Base-by-base conservation (phyloP, 2,888 invertebrate genomes). In the Ormyrus pomaceus region DNA sequence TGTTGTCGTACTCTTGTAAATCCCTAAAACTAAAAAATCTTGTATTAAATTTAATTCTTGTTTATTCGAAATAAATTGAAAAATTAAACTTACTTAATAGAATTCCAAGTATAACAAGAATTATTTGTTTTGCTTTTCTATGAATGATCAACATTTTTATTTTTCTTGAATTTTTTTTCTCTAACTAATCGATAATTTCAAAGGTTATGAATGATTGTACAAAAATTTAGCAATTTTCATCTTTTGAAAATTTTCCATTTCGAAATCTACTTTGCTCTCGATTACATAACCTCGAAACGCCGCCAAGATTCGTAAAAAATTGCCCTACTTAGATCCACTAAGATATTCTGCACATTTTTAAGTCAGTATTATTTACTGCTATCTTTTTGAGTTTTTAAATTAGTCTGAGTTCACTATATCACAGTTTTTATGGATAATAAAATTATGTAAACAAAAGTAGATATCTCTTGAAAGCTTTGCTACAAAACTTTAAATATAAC, bases 1-100 rank as follows among this genome's bases (percentile, higher is more conserved):
- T 34, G 4, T 89, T 11, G 89, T 89, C 77, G 91, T 87, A 59
- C 87, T 90, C 83, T 91, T 91, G 84, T 92, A 92, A 82, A 92
- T 89, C 58, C 91, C 89, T 80, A 92, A 83, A 80, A 91, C 91
- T 92, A 85, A 8, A 86, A 88, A 71, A 74, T 48, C 59, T 46
- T 66, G 51, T 50, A n/a, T 45, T 46, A 13, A 48, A 55, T 19
- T 61, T 59, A 56, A 50, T 65, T 59, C 71, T 62, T 0, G 48
- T 34, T 76, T n/a, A 65, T 8, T 55, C 0, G 53, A 82, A 61
- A 71, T 69, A 66, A 62, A 45, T 55, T 13, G 50, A 61, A 76
- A 64, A 72, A 46, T 61, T 48, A 51, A 74, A 86, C 87, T 87
- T 84, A 91, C 91, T 86, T 78, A 90, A 82, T 82, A 90, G 82